Base-by-base conservation (phyloP, 2,888 invertebrate genomes). In the Drepanosiphum platanoidis region DNA sequence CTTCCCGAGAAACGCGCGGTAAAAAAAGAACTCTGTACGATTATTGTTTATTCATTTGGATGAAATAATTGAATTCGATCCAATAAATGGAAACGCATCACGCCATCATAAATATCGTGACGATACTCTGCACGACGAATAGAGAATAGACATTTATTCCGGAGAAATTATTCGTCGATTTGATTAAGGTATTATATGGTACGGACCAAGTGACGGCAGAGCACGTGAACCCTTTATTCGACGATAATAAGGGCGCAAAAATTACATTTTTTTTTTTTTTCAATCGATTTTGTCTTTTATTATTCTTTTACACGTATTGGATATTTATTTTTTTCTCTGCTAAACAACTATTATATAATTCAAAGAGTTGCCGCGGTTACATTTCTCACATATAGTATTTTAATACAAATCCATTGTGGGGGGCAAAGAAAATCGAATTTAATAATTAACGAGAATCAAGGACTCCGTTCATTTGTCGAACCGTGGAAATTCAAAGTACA, bases 391-490 rank as follows among this genome's bases (percentile, higher is more conserved):
- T n/a, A n/a, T n/a, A n/a, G n/a, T n/a, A n/a, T n/a, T n/a, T n/a
- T 9, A n/a, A 61, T 22, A 3, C 22, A 7, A 61, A 61, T 61
- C 61, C 5, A 27, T n/a, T 61, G 15, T n/a, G n/a, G n/a, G n/a
- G 15, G 30, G n/a, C 22, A 36, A 71, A n/a, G 27, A 71, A 71
- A n/a, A 71, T 39, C 71, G 39, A 71, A 39, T 71, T 32, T 36
- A 22, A n/a, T 36, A 18, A 30, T 70, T 70, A 70, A 71, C 27
- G 71, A 71, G 39, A 39, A n/a, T 39, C 71, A 39, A 71, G 71
- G 39, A 9, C 71, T 11, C 15, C 1, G 32, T n/a, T n/a, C 64
- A 13, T n/a, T n/a, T 9, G 27, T 27, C 27, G 61, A 27, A 30
- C 30, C 30, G 9, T 15, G 64, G 30, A 64, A 27, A 22, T 66